Evolutionary conservation across 2,113 vertebrate genomes (phyloP).

Genomic region (Ceyx cyanopectus): DNA sequence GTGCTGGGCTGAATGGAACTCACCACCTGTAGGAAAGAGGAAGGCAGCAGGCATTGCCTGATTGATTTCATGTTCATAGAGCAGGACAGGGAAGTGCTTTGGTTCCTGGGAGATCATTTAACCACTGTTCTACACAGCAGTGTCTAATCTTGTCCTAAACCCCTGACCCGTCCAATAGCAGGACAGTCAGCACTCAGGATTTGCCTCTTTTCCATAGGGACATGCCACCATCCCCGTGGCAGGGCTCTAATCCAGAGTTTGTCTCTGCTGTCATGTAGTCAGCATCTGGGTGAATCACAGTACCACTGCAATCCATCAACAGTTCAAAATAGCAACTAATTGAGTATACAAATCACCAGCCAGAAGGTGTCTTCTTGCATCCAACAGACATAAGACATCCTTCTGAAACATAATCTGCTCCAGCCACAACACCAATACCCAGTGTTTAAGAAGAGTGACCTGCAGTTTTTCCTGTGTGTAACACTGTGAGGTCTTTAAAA

Average conservation of each 20-base stretch:
- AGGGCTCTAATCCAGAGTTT: background rate
- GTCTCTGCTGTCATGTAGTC: background rate
- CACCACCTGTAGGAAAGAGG: background rate
- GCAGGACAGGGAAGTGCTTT: fast-evolving
- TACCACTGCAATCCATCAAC: background rate
- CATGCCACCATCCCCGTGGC: background rate
- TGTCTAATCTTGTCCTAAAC: background rate
- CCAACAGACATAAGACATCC: background rate
- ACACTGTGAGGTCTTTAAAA: background rate
- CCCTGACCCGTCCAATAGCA: background rate
- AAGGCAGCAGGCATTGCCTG: background rate
- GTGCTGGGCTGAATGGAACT: background rate
- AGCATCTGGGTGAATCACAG: background rate
- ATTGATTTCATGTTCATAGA: fast-evolving
- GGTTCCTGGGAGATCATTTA: background rate
- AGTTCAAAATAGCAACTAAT: background rate
- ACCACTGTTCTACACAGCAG: fast-evolving
- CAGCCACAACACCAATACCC: background rate
- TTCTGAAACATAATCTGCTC: background rate
- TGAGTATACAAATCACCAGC: background rate
- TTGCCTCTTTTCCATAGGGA: background rate
- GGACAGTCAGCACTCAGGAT: background rate
- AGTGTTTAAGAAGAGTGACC: background rate
- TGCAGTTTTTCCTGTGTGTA: background rate
- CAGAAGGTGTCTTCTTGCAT: background rate